Base-by-base conservation (phyloP, 2,797 vertebrate genomes). In the Alosa sapidissima region DNA sequence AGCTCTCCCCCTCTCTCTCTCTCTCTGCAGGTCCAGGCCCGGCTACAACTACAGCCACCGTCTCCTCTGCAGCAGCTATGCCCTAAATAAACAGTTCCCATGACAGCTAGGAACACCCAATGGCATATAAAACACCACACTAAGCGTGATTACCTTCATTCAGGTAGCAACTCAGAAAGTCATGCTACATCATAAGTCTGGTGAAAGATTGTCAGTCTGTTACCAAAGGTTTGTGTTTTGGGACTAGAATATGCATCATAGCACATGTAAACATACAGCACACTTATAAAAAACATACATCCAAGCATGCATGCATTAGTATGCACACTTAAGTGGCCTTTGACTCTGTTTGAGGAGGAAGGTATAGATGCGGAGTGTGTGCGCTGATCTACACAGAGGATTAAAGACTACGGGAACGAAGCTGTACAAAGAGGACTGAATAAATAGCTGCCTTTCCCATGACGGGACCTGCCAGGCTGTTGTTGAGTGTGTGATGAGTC, bases 381-480 rank as follows among this genome's bases (percentile, higher is more conserved):
- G 68, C 24, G 16, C 19, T 41, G 72, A 45, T 86, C 85, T 85
- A 81, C 36, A 86, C 5, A 2, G 81, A 83, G 86, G 87, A 89
- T 89, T 82, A 86, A 91, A 92, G 89, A 91, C 91, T 91, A 92
- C 91, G 93, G 91, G 91, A 93, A 91, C 91, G 82, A 93, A 91
- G 91, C 88, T 92, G 92, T 92, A 92, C 89, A 94, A 94, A 94
- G 91, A 92, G 85, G 92, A 87, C 90, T 91, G 91, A 91, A 90
- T 86, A 92, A 90, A 92, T 91, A 94, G 91, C 92, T 92, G 91
- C 91, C 90, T 92, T 94, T 95, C 93, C 94, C 94, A 93, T 91
- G 92, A 91, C 88, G 87, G 93, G 93, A 93, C 91, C 92, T 93
- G 92, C 89, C 92, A 84, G 86, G 81, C 1, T 83, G 88, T 89